Percentiles rank a stretch among this genome's conserved stretches.
Conservation (phyloP, 2,888 invertebrate species). For the Liopterus haemorrhoidalis region DNA sequence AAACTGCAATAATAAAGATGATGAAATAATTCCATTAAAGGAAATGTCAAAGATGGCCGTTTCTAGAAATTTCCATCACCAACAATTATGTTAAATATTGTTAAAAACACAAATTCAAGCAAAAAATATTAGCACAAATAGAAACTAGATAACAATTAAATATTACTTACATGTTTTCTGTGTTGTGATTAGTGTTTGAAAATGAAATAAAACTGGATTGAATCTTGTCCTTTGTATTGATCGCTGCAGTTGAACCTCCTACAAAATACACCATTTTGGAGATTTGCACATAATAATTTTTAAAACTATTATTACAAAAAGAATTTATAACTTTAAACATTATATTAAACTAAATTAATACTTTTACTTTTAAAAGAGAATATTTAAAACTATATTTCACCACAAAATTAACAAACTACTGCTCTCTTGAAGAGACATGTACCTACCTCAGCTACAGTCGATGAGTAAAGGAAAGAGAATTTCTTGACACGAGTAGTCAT, state of each 20-base stretch:
- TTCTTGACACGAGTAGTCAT: slow-evolving; percentile 6
- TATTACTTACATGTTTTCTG: slow-evolving; percentile 19
- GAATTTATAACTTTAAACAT: slow-evolving; percentile 6
- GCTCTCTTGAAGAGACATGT: not conserved
- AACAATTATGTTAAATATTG: no score
- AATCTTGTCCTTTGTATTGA: slow-evolving; percentile 21
- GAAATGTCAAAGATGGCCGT: no score
- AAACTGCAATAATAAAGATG: no score
- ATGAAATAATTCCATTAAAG: no score
- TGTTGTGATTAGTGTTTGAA: slow-evolving; percentile 9
- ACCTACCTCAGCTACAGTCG: slow-evolving; percentile 23
- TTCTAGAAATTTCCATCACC: no score
- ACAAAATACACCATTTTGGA: slow-evolving; percentile 23
- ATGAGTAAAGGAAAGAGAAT: slow-evolving; percentile 18
- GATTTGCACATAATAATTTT: slow-evolving; percentile 17
- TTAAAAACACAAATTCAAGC: no score
- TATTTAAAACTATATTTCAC: slow-evolving; percentile 4
- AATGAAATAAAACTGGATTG: slow-evolving; percentile 18
- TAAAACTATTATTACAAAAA: slow-evolving; percentile 12
- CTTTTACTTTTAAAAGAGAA: not conserved
- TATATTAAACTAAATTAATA: no score
- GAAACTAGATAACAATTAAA: slow-evolving; percentile 1
- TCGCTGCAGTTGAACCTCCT: slow-evolving; percentile 20
- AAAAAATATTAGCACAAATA: slow-evolving; percentile 14
- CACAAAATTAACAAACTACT: not conserved